Conservation (phyloP, 2,797 vertebrate genomes). For the Phyllotis vaccarum region DNA sequence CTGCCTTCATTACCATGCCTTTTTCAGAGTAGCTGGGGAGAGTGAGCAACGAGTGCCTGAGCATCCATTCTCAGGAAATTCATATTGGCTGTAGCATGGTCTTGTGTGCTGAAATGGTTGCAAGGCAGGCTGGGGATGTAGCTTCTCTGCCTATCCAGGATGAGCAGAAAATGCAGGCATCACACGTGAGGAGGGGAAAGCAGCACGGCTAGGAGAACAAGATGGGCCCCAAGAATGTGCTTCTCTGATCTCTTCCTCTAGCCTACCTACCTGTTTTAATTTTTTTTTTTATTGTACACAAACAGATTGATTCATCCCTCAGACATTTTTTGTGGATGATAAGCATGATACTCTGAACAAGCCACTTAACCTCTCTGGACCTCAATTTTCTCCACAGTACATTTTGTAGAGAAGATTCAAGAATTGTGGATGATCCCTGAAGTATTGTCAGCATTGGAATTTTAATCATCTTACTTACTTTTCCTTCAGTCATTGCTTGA, state of each 20-base stretch:
- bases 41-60: not conserved
- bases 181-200: accelerated
- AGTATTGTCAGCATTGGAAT: not conserved
- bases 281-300: not conserved
- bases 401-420: not conserved
- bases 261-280: accelerated
- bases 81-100: not conserved
- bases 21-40: too few relatives aligned
- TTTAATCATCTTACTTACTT: not conserved
- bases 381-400: conserved; percentile 15
- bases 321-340: conserved; percentile 39
- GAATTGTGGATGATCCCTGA: not conserved
- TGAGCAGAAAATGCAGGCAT: not conserved
- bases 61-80: not conserved
- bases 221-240: accelerated
- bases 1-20: accelerated
- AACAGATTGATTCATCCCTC: not conserved
- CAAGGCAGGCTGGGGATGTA: not conserved
- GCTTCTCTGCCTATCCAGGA: not conserved
- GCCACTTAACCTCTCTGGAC: conserved; percentile 45
- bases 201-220: not conserved
- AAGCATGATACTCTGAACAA: conserved; percentile 22
- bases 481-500: not conserved
- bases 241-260: not conserved
- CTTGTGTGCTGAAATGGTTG: not conserved